Percentiles rank a stretch among this genome's conserved stretches.
These are phyloP conservation scores for Myopa tessellatipennis DNA, from an alignment of 2,888 invertebrate genomes.

Conservation along the genomic window DNA sequence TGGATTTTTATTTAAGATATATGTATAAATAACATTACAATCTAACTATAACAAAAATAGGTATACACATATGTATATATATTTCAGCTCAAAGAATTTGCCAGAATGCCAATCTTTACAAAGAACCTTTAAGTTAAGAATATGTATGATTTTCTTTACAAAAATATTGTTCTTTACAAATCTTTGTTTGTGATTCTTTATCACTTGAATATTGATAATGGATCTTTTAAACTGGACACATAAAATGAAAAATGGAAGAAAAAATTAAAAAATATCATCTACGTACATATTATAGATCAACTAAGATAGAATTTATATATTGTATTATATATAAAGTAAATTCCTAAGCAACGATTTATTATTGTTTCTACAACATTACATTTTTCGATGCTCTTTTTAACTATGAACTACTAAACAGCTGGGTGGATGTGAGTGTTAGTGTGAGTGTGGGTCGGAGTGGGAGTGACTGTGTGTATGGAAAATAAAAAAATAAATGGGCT, in stretches of 20 bases:
- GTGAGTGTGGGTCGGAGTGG: too few species aligned
- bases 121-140: too few species aligned
- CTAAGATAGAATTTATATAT: slow-evolving; percentile 1
- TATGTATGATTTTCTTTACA: too few species aligned
- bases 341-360: too few species aligned
- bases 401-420: background rate
- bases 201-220: too few species aligned
- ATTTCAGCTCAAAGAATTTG: background rate
- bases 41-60: slow-evolving; percentile 44
- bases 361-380: slow-evolving; percentile 23
- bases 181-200: too few species aligned
- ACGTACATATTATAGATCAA: background rate
- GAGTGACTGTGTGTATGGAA: background rate
- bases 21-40: slow-evolving; percentile 45
- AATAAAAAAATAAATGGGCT: background rate
- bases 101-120: too few species aligned
- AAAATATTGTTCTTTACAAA: too few species aligned
- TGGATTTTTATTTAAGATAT: slow-evolving; percentile 29
- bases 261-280: too few species aligned
- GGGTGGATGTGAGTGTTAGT: background rate
- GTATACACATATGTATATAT: background rate
- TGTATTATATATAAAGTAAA: too few species aligned
- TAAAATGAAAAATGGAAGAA: too few species aligned
- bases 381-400: slow-evolving; percentile 27
- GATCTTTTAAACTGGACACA: too few species aligned